Conservation (phyloP, 2,888 invertebrate species). For the Vanessa cardui region DNA sequence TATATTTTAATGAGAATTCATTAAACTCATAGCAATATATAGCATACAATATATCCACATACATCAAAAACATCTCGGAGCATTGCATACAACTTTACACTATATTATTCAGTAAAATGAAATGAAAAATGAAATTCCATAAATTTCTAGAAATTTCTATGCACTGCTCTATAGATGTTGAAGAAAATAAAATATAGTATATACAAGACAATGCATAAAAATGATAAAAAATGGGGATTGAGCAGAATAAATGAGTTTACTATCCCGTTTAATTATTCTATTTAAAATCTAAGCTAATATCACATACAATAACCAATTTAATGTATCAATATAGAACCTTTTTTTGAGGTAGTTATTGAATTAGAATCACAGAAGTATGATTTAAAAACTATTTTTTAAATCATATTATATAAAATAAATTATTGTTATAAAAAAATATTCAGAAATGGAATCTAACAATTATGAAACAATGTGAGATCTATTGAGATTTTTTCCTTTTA, state of each 20-base stretch:
- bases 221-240: conserved; percentile 76
- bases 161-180: conserved; percentile 16
- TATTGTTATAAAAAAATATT: background rate
- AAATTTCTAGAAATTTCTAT: conserved; percentile 15
- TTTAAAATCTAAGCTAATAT: conserved; percentile 22
- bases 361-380: background rate
- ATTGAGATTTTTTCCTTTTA: background rate
- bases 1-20: background rate
- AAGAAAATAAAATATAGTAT: conserved; percentile 10
- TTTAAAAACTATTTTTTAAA: no score
- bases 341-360: background rate
- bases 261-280: conserved; percentile 44
- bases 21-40: background rate
- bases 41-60: conserved; percentile 13
- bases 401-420: no score
- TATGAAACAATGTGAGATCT: background rate
- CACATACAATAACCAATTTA: conserved; percentile 1
- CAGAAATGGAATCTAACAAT: background rate
- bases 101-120: background rate
- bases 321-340: background rate
- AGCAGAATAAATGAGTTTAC: conserved; percentile 80
- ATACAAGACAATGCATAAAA: conserved; percentile 46
- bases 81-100: background rate
- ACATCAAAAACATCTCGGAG: conserved; percentile 17
- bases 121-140: background rate